Conservation (phyloP, 1,140 invertebrate genomes). For the Danaus plexippus region DNA sequence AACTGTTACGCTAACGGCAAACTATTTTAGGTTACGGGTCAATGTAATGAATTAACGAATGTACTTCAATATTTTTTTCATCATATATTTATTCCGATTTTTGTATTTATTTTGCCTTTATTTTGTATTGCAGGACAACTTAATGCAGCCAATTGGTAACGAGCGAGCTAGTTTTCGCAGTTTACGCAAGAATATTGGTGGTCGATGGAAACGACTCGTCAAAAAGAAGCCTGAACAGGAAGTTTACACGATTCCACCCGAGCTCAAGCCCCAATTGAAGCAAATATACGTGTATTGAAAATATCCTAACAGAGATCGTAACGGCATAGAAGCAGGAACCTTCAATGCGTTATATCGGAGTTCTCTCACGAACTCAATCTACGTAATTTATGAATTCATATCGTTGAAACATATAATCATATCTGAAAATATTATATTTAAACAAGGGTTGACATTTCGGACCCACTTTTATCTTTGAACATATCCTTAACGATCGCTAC, state of each 20-base stretch:
- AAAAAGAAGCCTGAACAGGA: slow-evolving; percentile 85
- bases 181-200: slow-evolving; percentile 85
- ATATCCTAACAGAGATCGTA: slow-evolving; percentile 27
- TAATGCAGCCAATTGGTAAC: slow-evolving; percentile 79
- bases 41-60: slow-evolving; percentile 13
- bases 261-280: slow-evolving; percentile 88
- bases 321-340: slow-evolving; percentile 55
- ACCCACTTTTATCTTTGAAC: slow-evolving; percentile 46
- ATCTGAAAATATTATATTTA: slow-evolving; percentile 1
- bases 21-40: slow-evolving; percentile 28
- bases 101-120: slow-evolving; percentile 33
- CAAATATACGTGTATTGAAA: slow-evolving; percentile 89
- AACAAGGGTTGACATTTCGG: slow-evolving; percentile 10
- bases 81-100: slow-evolving; percentile 7
- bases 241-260: slow-evolving; percentile 86
- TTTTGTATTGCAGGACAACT: slow-evolving; percentile 77
- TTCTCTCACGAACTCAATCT: slow-evolving; percentile 44
- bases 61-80: background rate
- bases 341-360: slow-evolving; percentile 46
- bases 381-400: slow-evolving; percentile 44
- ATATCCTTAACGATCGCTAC: slow-evolving; percentile 59
- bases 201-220: slow-evolving; percentile 84
- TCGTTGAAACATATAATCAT: slow-evolving; percentile 14
- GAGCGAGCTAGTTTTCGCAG: slow-evolving; percentile 84
- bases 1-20: slow-evolving; percentile 49